Evolutionary conservation across 2,797 vertebrate genomes (phyloP).

Genomic region (Alfaro cultratus): DNA sequence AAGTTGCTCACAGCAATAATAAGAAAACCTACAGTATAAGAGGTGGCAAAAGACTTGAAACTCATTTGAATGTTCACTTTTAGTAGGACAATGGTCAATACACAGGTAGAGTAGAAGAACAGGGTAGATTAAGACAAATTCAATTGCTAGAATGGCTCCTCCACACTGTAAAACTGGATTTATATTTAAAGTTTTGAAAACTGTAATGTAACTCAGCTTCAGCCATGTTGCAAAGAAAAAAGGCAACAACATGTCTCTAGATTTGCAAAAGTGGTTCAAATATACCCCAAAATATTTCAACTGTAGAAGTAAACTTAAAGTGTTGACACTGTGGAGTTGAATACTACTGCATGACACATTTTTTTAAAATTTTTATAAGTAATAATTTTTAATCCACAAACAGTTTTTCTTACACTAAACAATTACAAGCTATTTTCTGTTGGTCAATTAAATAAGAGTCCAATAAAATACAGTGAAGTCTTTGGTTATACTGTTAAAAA

Average conservation of each 20-base stretch:
- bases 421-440: too few relatives aligned
- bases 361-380: neutral
- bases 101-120: neutral
- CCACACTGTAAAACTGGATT: too few relatives aligned
- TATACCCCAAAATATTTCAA: neutral
- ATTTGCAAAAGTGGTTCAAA: neutral
- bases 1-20: neutral
- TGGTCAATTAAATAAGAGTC: too few relatives aligned
- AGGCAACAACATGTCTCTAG: neutral
- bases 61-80: neutral
- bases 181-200: neutral
- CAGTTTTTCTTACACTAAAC: too few relatives aligned
- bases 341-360: neutral
- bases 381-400: neutral
- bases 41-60: neutral
- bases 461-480: neutral
- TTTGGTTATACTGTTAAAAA: neutral
- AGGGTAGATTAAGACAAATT: neutral
- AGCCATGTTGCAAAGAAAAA: neutral
- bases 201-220: neutral
- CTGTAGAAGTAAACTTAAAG: neutral
- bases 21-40: neutral
- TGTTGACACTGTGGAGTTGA: neutral
- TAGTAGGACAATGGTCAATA: neutral
- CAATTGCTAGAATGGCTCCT: neutral